Evolutionary conservation across 1,140 invertebrate species (phyloP), one percentile per base, ranked within the genome.

Genomic region (Helicorthomorpha holstii): DNA sequence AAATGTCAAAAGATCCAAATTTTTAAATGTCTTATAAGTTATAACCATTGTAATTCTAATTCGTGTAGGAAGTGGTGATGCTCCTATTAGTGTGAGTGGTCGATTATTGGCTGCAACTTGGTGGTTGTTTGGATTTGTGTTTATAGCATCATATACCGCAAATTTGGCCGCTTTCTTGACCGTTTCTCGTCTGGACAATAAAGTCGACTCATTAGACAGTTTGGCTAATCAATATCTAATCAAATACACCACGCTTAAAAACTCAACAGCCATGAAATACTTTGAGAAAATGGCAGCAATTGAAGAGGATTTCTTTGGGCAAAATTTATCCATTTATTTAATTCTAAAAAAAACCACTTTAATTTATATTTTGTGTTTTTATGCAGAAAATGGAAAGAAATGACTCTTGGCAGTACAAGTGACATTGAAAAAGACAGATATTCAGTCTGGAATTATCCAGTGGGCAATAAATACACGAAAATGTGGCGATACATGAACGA

Each of bases 371-470:
- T 27, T 42, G 34, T 48, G 49, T 47, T 49, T 54, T 38, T 50
- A 43, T 66, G 38, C 61, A 94, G 89, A 59, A 94, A 96, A 57
- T 98, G 93, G 93, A 95, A 95, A 64, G 85, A 94, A 55, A 93
- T 98, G 82, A 92, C 88, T 27, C 68, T 97, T 10, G 93, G 96
- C 60, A 92, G 96, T 64, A 66, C 96, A 19, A 80, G 77, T 12
- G 84, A 90, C 38, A 75, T 90, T 0, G 89, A 96, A 63, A 69
- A 91, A 47, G 85, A 91, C 0, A 89, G 94, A 65, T 65, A 97
- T 14, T 92, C 93, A 0, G 93, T 98, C 0, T 98, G 93, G 93
- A 93, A 98, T 66, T 98, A 97, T 68, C 94, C 94, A 0, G 90
- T 96, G 0, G 92, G 87, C 59, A 92, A 98, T 66, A 97, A 94